These are phyloP conservation scores for rabbit (Oryctolagus cuniculus) DNA, from an alignment of 2,113 vertebrate genomes.

Conservation along the genomic window mOryCun1.1 NC_091435.1:98270501-98271000, in stretches of 20 bases:
- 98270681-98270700: slow-evolving; percentile 81
- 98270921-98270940: slow-evolving; percentile 91
- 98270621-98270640: slow-evolving; percentile 55
- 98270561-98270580: slow-evolving; percentile 60
- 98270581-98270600: slow-evolving; percentile 59
- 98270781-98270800: slow-evolving; percentile 91
- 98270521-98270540: not conserved
- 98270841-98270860: slow-evolving; percentile 85
- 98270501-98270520: not conserved
- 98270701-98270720: slow-evolving; percentile 91
- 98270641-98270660: slow-evolving; percentile 36
- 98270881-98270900: slow-evolving; percentile 88
- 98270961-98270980: slow-evolving; percentile 90
- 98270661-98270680: slow-evolving; percentile 60
- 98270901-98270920: slow-evolving; percentile 92
- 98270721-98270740: slow-evolving; percentile 93
- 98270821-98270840: slow-evolving; percentile 93
- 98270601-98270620: slow-evolving; percentile 64
- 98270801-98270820: slow-evolving; percentile 93
- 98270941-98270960: slow-evolving; percentile 93
- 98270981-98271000: slow-evolving; percentile 90
- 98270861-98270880: slow-evolving; percentile 87
- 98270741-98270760: slow-evolving; percentile 96
- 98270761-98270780: slow-evolving; percentile 93
- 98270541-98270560: not conserved